Base-by-base conservation (phyloP, 2,888 invertebrate genomes). In the Glaucopsyche alexis region DNA sequence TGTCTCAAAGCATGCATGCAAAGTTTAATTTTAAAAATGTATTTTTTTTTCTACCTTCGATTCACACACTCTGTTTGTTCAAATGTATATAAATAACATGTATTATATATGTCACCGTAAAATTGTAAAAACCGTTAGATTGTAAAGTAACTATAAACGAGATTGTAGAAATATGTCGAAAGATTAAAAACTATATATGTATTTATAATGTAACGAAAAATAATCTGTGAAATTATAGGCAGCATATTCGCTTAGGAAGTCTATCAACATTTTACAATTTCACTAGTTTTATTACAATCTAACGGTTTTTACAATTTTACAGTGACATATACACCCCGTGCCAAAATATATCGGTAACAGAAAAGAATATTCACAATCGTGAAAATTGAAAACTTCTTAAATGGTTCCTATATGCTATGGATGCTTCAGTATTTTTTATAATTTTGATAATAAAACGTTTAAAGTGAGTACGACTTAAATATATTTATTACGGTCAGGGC, bases 271-370 rank as follows among this genome's bases (percentile, higher is more conserved):
- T n/a, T n/a, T n/a, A n/a, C n/a, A n/a, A n/a, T n/a, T n/a, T n/a
- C n/a, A n/a, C n/a, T n/a, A n/a, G n/a, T n/a, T n/a, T n/a, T n/a
- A n/a, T n/a, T n/a, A n/a, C n/a, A n/a, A n/a, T n/a, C n/a, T n/a
- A n/a, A n/a, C n/a, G n/a, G n/a, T n/a, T n/a, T n/a, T n/a, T n/a
- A n/a, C n/a, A n/a, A n/a, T n/a, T n/a, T n/a, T n/a, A n/a, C n/a
- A n/a, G n/a, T n/a, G n/a, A n/a, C n/a, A n/a, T n/a, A 79, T 84
- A 85, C 80, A 83, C 83, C 79, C 86, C 82, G 89, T 89, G 89
- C 89, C 89, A 89, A 89, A 89, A 84, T 81, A 73, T 74, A 77
- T 76, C 77, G 75, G 75, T 55, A 74, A 72, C 75, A 74, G 74
- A 52, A 73, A 75, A 47, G 73, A 14, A 40, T 71, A 71, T 69